Evolutionary conservation across 2,113 vertebrate genomes (phyloP).

Genomic region (Gallinago jamesoni): DNA sequence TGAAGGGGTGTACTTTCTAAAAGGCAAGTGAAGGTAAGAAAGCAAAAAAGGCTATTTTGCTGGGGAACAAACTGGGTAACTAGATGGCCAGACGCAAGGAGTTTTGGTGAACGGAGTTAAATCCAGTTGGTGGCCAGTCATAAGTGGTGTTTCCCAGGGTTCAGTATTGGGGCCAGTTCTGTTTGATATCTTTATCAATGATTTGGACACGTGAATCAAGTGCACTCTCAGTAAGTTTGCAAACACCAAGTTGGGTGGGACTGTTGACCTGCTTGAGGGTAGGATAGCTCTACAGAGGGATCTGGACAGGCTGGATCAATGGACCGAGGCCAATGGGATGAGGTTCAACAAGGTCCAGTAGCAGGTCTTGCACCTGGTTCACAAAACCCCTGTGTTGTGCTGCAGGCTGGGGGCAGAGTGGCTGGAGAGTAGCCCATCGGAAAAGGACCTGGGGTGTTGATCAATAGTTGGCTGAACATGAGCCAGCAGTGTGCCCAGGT

Average conservation of each 20-base stretch:
- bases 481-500: background rate
- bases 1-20: background rate
- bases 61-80: background rate
- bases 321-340: fast-evolving
- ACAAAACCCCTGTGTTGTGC: background rate
- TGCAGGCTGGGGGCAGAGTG: background rate
- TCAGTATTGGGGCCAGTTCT: background rate
- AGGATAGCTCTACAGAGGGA: background rate
- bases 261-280: background rate
- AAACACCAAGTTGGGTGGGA: fast-evolving
- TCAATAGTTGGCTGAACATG: fast-evolving
- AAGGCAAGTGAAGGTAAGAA: background rate
- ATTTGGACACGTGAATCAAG: fast-evolving
- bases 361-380: background rate
- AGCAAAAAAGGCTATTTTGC: background rate
- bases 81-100: too few species aligned
- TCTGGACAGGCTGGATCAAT: background rate
- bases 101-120: background rate
- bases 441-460: background rate
- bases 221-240: background rate
- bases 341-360: background rate
- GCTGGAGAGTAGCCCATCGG: background rate
- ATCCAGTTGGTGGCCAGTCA: fast-evolving
- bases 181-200: background rate
- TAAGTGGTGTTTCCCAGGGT: background rate